Evolutionary conservation across 1,140 invertebrate species (phyloP), one percentile per base, ranked within the genome.

Genomic region (Leucophenga varia): DNA sequence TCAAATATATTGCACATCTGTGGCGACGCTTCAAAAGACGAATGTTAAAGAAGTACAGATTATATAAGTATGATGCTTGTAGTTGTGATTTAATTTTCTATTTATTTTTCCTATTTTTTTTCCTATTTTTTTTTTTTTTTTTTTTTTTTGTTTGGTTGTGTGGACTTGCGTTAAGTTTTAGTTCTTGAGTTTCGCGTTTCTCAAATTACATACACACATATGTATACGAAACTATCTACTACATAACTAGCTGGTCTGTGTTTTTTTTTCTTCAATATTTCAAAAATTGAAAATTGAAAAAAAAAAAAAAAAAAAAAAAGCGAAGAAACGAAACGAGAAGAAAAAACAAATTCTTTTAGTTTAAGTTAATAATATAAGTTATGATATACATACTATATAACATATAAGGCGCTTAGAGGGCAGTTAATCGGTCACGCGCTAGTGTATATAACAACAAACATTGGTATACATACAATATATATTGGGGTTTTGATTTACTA

Each of bases 1-100:
- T 98, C 51, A 97, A 97, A 78, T 96, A 97, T 72, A 86, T 97
- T 31, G 94, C 87, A 2, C 94, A 97, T 79, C 78, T 97, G 54
- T 93, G 87, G 82, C 80, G 94, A 49, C 78, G 91, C 49, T 86
- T 86, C 37, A 93, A 91, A 75, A 79, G 92, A 65, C 85, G 88
- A 78, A 78, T 91, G 73, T 82, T 88, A 56, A 90, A 90, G 76
- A 89, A 89, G 73, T 91, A 90, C 76, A 80, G 84, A 61, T 76
- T 86, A 54, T 85, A 82, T 76, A 79, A 82, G 57, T 84, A 75
- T 75, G 73, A 60, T 72, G 60, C 59, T 63, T 69, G 64, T 71
- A 63, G 52, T 73, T 71, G 64, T 68, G 16, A 65, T 57, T 74
- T 61, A 54, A n/a, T n/a, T 52, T 73, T 67, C 61, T 53, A 57